These are phyloP conservation scores for Drosophila nigromelanica DNA, from an alignment of 1,140 invertebrate genomes.

Conservation along the genomic window DNA sequence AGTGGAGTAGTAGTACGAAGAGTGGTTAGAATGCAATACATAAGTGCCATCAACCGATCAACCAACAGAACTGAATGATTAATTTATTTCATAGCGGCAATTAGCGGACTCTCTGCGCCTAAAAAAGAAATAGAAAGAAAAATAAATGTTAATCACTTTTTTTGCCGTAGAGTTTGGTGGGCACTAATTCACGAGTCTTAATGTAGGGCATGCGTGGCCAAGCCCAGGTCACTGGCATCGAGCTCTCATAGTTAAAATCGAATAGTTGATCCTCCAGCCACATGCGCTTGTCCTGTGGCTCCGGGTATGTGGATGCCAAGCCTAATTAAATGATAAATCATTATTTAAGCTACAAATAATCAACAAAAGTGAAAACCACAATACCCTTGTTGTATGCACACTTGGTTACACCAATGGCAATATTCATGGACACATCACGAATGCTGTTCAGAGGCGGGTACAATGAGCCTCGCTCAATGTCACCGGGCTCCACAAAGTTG, in stretches of 20 bases:
- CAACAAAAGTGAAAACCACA: background rate
- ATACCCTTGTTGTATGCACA: constrained; percentile 94
- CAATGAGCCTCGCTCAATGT: constrained; percentile 94
- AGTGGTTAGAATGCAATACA: constrained; percentile 76
- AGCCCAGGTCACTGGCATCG: constrained; percentile 90
- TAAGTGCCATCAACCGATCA: constrained; percentile 67
- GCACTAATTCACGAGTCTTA: constrained; percentile 83
- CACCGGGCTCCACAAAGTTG: constrained; percentile 91
- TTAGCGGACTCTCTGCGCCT: constrained; percentile 79
- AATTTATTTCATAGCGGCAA: constrained; percentile 80
- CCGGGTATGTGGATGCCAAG: constrained; percentile 92
- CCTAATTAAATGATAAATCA: constrained; percentile 85
- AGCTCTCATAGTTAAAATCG: constrained; percentile 90
- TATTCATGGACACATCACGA: constrained; percentile 93
- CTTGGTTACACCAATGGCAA: constrained; percentile 94
- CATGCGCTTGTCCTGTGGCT: constrained; percentile 90
- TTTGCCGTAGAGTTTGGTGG: constrained; percentile 80
- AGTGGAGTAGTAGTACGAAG: constrained; percentile 37
- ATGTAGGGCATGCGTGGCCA: constrained; percentile 86
- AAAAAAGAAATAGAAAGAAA: constrained; percentile 54
- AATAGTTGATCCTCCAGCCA: constrained; percentile 91
- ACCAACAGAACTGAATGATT: constrained; percentile 52
- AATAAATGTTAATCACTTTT: constrained; percentile 76
- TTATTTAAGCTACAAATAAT: background rate
- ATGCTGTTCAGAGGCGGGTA: constrained; percentile 96